These are phyloP conservation scores for Eupithecia abbreviata DNA, from an alignment of 2,888 invertebrate species.

Conservation along the genomic window DNA sequence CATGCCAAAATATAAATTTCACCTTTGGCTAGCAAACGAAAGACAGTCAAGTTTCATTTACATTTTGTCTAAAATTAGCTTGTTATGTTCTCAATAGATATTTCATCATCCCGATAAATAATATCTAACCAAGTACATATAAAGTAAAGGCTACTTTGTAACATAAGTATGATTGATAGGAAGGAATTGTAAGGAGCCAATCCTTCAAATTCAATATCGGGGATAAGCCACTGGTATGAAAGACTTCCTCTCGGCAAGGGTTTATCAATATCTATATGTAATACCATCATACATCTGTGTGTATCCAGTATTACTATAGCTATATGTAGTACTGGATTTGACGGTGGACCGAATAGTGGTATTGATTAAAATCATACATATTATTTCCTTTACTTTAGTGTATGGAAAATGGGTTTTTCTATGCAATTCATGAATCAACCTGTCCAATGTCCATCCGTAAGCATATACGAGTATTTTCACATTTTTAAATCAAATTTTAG, in stretches of 20 bases:
- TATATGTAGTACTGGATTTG: background rate
- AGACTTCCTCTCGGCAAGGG: slow-evolving; percentile 27
- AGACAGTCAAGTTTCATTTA: no score
- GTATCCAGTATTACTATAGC: no score
- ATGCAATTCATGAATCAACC: background rate
- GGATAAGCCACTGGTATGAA: slow-evolving; percentile 30
- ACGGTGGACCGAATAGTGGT: background rate
- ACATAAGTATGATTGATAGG: background rate
- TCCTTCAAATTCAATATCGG: slow-evolving; percentile 31
- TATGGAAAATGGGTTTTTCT: background rate
- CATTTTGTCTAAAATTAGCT: no score
- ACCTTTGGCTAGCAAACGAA: no score
- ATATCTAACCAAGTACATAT: background rate
- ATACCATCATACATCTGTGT: background rate
- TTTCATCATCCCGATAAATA: background rate
- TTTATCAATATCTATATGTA: slow-evolving; percentile 6
- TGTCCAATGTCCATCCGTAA: background rate
- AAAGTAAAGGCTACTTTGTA: background rate
- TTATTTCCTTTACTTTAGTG: background rate
- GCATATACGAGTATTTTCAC: background rate
- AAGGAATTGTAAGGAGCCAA: slow-evolving; percentile 6
- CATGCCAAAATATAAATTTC: no score
- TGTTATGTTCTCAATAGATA: background rate
- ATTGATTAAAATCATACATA: background rate
- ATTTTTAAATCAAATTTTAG: background rate